Base-by-base conservation (phyloP, 2,797 vertebrate genomes). In the Vireo griseus region DNA sequence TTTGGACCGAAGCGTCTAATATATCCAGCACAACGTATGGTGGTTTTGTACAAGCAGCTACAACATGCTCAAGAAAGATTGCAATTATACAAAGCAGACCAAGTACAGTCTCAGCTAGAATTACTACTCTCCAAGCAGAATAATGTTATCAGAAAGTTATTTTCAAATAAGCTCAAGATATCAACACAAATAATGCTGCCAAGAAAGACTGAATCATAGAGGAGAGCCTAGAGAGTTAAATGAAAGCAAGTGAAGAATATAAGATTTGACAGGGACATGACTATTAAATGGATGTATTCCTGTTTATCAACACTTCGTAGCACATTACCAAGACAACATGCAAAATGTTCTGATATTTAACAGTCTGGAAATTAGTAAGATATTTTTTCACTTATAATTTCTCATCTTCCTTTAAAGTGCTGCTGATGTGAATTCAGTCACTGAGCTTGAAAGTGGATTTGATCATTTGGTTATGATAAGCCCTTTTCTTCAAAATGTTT, bases 341-440 rank as follows among this genome's bases (percentile, higher is more conserved):
- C 24, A 61, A 91, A 93, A 84, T 50, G 18, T 88, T 82, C 65
- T 58, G 45, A 31, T 61, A 35, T 72, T 94, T 45, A 81, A 87
- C 67, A 76, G 33, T 33, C 44, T 81, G 58, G 58, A 94, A 91
- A 91, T 86, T 35, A 80, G 39, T 44, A 48, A 72, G 10, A 20
- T 55, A 26, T 21, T 66, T 68, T 11, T 87, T 82, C 37, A 73
- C 22, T 85, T 76, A 17, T 11, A 61, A 72, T 67, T 86, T 88
- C 33, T 88, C 55, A 82, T 82, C 52, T 79, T 92, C 40, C n/a
- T 82, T 93, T 69, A 85, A 81, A 75, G 35, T 52, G 80, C 15
- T 84, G 33, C 33, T 72, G 44, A 45, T 20, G 14, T 33, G 33
- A 90, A 84, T 66, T 94, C 33, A 69, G 47, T 78, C 28, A 29